These are phyloP conservation scores for Forbesichthys agassizii DNA, from an alignment of 2,113 vertebrate genomes.

Conservation along the genomic window DNA sequence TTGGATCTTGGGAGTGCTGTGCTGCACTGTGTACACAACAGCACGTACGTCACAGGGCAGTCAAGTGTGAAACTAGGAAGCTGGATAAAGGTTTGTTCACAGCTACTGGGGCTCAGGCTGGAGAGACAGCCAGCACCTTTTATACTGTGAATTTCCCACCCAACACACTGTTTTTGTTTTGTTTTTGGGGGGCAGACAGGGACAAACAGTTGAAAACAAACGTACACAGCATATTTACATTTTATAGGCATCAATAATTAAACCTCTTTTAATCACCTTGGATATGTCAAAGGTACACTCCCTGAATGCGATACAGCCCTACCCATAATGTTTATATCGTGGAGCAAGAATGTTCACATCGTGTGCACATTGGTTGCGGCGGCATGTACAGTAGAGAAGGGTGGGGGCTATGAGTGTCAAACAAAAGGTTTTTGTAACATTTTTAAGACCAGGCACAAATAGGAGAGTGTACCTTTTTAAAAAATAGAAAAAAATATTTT, in stretches of 20 bases:
- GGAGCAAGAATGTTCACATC: no score
- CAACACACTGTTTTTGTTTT: constrained; percentile 17
- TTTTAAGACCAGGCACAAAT: neutral
- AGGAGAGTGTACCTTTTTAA: no score
- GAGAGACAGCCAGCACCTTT: constrained; percentile 34
- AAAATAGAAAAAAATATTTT: neutral
- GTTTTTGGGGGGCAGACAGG: constrained; percentile 8
- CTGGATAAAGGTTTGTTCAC: constrained; percentile 50
- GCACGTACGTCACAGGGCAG: constrained; percentile 34
- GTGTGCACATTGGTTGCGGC: no score
- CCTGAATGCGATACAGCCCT: no score
- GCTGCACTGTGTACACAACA: constrained; percentile 46
- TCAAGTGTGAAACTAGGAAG: constrained; percentile 60
- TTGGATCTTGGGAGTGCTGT: constrained; percentile 56
- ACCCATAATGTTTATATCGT: no score
- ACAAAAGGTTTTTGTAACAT: constrained; percentile 2
- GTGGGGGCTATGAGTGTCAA: no score
- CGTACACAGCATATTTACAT: no score
- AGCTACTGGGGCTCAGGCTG: constrained; percentile 47
- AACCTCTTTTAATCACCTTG: no score
- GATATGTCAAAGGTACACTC: no score
- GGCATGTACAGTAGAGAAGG: no score
- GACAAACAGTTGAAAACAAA: no score
- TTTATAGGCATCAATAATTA: no score
- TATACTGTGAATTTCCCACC: constrained; percentile 27